Evolutionary conservation across 2,797 vertebrate species (phyloP).

Genomic region (Sebastes trivittatus): DNA sequence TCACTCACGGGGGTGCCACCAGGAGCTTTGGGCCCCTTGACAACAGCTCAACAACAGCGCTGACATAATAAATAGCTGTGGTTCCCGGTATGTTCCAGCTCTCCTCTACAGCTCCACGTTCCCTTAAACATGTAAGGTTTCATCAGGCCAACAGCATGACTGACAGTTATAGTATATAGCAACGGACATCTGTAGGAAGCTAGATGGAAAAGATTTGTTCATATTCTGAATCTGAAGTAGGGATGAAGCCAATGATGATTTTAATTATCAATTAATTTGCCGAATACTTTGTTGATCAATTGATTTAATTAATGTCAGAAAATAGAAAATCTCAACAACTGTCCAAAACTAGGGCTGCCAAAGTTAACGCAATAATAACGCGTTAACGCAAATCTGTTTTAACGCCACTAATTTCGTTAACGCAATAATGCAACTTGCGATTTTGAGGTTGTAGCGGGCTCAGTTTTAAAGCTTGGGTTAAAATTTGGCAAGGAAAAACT

Average conservation of each 20-base stretch:
- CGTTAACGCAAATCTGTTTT: too few species aligned
- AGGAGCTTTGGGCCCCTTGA: conserved; percentile 28
- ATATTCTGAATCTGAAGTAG: not conserved
- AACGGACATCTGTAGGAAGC: not conserved
- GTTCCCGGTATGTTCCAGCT: conserved; percentile 8
- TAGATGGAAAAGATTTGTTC: not conserved
- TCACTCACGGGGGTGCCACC: conserved; percentile 21
- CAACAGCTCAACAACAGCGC: conserved; percentile 31
- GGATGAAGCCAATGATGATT: not conserved
- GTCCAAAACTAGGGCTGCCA: too few species aligned
- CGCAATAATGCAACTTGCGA: too few species aligned
- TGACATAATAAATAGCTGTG: conserved; percentile 33
- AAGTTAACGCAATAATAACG: too few species aligned
- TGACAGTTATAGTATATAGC: not conserved
- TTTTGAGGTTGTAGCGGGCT: too few species aligned
- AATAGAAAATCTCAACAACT: not conserved
- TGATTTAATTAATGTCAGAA: not conserved
- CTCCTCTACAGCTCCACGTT: not conserved
- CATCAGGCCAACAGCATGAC: not conserved
- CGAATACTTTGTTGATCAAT: not conserved
- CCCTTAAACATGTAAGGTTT: conserved; percentile 7
- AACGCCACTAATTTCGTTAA: too few species aligned
- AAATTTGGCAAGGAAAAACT: too few species aligned
- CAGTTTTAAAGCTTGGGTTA: too few species aligned
- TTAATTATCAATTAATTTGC: not conserved